Evolutionary conservation across 2,113 vertebrate genomes (phyloP).

Genomic region (Gulo gulo): DNA sequence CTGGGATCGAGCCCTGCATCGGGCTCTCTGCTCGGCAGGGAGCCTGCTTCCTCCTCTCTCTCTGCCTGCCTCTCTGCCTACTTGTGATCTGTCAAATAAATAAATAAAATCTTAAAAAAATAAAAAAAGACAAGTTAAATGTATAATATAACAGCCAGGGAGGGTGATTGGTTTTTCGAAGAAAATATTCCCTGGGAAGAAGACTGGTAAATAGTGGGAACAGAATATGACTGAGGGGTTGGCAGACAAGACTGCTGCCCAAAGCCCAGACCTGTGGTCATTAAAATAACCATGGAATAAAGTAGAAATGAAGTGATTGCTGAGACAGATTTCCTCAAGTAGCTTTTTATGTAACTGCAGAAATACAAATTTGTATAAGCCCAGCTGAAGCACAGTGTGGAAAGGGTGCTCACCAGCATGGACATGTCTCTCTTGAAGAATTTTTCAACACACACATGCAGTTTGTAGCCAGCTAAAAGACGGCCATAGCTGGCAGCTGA

Average conservation of each 20-base stretch:
- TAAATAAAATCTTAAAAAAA: too few relatives aligned
- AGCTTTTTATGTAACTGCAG: slow-evolving; percentile 27
- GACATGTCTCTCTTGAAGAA: not conserved
- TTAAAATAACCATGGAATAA: not conserved
- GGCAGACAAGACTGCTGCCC: too few relatives aligned
- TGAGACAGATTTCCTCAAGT: not conserved
- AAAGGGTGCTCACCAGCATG: not conserved
- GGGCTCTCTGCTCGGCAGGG: too few relatives aligned
- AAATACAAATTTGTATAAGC: not conserved
- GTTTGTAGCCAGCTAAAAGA: not conserved
- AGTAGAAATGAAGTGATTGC: not conserved
- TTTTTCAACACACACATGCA: not conserved
- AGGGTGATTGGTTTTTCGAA: not conserved
- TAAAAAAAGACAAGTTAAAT: not conserved
- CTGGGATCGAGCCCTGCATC: too few relatives aligned
- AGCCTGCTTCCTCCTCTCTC: too few relatives aligned
- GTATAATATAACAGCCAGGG: not conserved
- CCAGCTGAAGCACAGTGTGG: not conserved
- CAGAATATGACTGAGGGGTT: not conserved
- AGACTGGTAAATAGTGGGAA: not conserved
- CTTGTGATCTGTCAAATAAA: too few relatives aligned
- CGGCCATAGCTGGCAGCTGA: slow-evolving; percentile 6
- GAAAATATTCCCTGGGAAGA: not conserved
- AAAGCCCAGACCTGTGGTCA: not conserved
- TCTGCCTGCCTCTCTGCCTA: too few relatives aligned